Base-by-base conservation (phyloP, 2,888 invertebrate species). In the Villa cingulata region DNA sequence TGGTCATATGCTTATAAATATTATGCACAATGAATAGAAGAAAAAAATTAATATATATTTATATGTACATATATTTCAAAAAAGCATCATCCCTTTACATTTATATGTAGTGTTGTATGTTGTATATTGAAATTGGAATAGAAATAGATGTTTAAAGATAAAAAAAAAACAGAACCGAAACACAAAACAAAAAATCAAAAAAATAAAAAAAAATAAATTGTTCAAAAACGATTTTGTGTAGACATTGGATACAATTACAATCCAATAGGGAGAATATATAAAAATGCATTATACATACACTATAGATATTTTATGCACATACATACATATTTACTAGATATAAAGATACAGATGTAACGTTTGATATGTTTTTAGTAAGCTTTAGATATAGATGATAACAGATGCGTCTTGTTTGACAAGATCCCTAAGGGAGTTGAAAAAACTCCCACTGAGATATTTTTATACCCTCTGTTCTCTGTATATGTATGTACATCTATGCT, bases 311-410 rank as follows among this genome's bases (percentile, higher is more conserved):
- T 4, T 23, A 23, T 7, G 23, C 7, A 23, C 7, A 23, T 23
- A 23, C 4, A 23, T 23, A 4, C 5, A 23, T 6, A 23, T 23
- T 7, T 6, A 6, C 4, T 23, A 23, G 7, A 7, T 7, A 6
- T 23, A 23, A 6, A 23, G 7, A 23, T 23, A 7, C 23, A 23
- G 7, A 7, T 4, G 7, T 7, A 7, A 23, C 46, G 41, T n/a
- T n/a, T n/a, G n/a, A n/a, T n/a, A n/a, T n/a, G n/a, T n/a, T n/a
- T n/a, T n/a, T n/a, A n/a, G n/a, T n/a, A n/a, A n/a, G n/a, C n/a
- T n/a, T n/a, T n/a, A n/a, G n/a, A n/a, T n/a, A n/a, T n/a, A 52
- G 56, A 57, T 55, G 56, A 56, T 56, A 57, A 55, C 57, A 57
- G 57, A 57, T 57, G 57, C 55, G 57, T 50, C 55, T 53, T 55